Evolutionary conservation across 2,113 vertebrate species (phyloP).

Genomic region (Grammomys dolichurus): DNA sequence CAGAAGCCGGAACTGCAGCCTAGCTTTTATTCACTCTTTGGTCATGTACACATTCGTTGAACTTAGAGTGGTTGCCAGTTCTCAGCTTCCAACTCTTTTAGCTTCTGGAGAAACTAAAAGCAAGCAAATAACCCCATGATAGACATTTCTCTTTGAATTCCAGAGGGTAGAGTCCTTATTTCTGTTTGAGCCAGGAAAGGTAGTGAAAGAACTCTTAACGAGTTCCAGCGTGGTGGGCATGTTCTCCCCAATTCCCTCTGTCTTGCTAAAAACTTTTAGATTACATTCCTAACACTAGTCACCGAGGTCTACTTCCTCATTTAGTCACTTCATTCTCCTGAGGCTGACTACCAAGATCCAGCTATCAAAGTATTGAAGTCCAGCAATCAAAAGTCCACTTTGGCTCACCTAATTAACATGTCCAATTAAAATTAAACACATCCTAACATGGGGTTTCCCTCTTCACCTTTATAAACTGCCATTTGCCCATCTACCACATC

Average conservation of each 20-base stretch:
- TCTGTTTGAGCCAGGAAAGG: background rate
- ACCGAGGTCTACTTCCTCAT: background rate
- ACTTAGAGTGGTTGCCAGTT: background rate
- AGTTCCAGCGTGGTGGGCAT: background rate
- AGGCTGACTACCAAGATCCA: background rate
- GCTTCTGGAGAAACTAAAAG: constrained; percentile 27
- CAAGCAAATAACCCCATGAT: background rate
- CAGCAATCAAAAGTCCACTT: background rate
- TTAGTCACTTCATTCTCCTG: background rate
- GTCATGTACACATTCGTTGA: background rate
- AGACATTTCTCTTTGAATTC: constrained; percentile 12
- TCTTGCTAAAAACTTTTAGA: background rate
- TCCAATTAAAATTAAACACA: background rate
- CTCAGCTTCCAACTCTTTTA: background rate
- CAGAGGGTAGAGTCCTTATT: background rate
- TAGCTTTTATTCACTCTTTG: background rate
- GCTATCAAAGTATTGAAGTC: background rate
- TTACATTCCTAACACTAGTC: background rate
- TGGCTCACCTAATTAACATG: background rate
- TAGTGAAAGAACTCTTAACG: background rate
- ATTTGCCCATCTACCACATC: background rate
- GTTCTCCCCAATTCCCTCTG: background rate
- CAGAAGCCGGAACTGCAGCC: background rate
- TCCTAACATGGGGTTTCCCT: background rate
- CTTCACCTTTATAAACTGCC: background rate